Base-by-base conservation (phyloP, 2,888 invertebrate species). In the Mesorhabditis belari region DNA sequence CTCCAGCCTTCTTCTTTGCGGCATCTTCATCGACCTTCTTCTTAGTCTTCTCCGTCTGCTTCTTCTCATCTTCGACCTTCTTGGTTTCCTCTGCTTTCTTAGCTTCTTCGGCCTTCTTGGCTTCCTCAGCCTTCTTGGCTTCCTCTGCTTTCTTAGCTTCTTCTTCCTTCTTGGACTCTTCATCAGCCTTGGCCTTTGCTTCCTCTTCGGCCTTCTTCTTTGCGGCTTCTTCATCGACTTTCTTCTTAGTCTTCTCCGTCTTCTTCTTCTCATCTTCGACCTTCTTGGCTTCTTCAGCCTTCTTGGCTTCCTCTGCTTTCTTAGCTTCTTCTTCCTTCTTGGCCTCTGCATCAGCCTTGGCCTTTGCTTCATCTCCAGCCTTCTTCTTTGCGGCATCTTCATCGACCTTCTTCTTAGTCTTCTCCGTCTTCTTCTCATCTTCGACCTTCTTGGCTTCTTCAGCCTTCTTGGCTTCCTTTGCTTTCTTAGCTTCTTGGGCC, bases 271-370 rank as follows among this genome's bases (percentile, higher is more conserved):
- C 49, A 21, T 26, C 55, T 19, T 59, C 54, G 24, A 60, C 54
- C 24, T 25, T 51, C 44, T 62, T 57, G 44, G 56, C 65, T 9
- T 66, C 65, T 26, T 60, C 54, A 1, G 54, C 57, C 49, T 61
- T 26, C 54, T 63, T 58, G 0, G 28, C 55, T 49, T 49, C 29
- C 5, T 58, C 61, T 28, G 53, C 52, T 24, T 55, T 28, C 56
- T 62, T 62, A n/a, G 55, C 27, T 35, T 59, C 55, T 2, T 21
- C 60, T 5, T 55, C 63, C 19, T 0, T 58, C 55, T 17, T 56
- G 29, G 51, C 52, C 49, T 52, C 35, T 24, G 5, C 44, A 21
- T 52, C 52, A n/a, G 52, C 19, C 9, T 54, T 19, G 3, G n/a
- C 29, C 25, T 54, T 54, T 17, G 58, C n/a, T 51, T 57, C 28